Base-by-base conservation (phyloP, 92 coral and sea anemone species). In the Palythoa grandiflora region DNA sequence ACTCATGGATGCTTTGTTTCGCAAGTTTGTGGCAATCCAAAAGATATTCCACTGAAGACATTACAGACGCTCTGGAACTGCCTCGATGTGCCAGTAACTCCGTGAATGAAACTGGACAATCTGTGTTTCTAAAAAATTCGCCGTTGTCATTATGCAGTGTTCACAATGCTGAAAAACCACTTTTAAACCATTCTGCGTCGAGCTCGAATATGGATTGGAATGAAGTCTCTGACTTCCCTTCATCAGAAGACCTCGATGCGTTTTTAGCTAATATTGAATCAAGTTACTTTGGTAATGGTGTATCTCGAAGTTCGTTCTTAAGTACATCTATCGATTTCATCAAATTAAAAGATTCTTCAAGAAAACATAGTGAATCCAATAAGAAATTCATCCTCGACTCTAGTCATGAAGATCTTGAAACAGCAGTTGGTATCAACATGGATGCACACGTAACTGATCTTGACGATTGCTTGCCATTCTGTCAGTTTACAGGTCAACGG, bases 161-260 rank as follows among this genome's bases (percentile, higher is more conserved):
- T 17, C 50, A n/a, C 36, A 14, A 68, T 14, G 39, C 39, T 35
- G 38, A 75, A 47, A 15, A 65, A 1, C 13, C 20, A 3, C 74
- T 35, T 2, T 36, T 40, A n/a, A 44, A 44, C 19, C 52, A 53
- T 9, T 66, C 35, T 35, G 28, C 35, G 60, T 68, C 86, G 39
- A 21, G 19, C 44, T 21, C 21, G 7, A 12, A 20, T 17, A 8
- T 44, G 40, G 75, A 21, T 8, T 0, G 28, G 5, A 35, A 44
- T 36, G 87, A 87, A 16, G 79, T 87, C 21, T 65, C 86, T 1
- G 95, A 93, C 72, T 88, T 93, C 68, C 95, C 90, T 5, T 89
- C 96, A 48, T 91, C 93, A 1, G 96, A 93, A 73, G 94, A 93
- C 72, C 85, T 93, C 71, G 91, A 91, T 50, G 94, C 84, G 2